phyloP scores from a whole-genome alignment of 2,797 vertebrate genomes.

The Onychomys arenicola region DNA sequence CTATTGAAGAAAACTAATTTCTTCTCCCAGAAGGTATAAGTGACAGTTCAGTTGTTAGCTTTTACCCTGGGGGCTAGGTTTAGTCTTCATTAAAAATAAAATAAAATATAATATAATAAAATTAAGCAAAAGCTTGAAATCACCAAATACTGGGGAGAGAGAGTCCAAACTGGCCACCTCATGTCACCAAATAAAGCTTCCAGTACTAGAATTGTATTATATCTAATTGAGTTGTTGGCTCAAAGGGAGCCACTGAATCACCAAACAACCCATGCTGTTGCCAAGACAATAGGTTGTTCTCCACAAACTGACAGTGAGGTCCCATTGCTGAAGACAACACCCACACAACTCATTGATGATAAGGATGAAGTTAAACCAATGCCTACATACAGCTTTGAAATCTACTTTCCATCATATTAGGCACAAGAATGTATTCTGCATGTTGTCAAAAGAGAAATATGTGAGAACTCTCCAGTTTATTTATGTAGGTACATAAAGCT shows the following conservation, averaged over 20 bases:
- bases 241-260: no score
- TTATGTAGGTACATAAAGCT: no score
- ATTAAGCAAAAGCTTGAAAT: background rate
- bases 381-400: background rate
- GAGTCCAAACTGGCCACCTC: no score
- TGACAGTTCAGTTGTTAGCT: background rate
- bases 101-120: background rate
- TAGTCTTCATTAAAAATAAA: background rate
- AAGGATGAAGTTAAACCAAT: no score
- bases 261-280: no score
- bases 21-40: background rate
- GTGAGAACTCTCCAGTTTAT: no score
- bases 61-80: background rate
- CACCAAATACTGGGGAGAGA: background rate
- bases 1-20: background rate
- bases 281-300: background rate
- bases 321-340: background rate
- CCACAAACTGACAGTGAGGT: background rate
- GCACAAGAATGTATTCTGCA: background rate
- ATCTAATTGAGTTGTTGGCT: no score
- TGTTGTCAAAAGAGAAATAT: background rate
- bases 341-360: background rate
- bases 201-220: no score
- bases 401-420: background rate
- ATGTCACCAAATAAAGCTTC: no score